These are phyloP conservation scores for Autographa gamma DNA, from an alignment of 2,888 invertebrate species.

Conservation along the genomic window DNA sequence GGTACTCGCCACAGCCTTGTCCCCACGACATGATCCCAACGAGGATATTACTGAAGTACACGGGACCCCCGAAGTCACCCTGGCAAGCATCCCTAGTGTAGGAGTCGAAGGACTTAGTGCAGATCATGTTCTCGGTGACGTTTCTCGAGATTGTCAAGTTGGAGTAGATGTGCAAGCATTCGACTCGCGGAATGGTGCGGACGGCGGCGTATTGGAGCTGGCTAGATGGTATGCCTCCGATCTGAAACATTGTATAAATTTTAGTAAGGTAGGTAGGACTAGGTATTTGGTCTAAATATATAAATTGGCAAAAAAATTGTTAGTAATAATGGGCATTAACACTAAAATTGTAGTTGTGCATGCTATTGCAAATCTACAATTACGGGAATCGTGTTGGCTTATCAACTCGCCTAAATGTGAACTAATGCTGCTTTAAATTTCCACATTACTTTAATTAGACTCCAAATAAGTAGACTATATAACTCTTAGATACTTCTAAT, in stretches of 20 bases:
- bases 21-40: slow-evolving; percentile 85
- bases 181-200: slow-evolving; percentile 25
- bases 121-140: slow-evolving; percentile 67
- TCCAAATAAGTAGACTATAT: too few relatives aligned
- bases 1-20: slow-evolving; percentile 79
- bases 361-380: too few relatives aligned
- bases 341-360: too few relatives aligned
- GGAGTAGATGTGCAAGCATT: slow-evolving; percentile 46
- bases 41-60: slow-evolving; percentile 71
- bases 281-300: too few relatives aligned
- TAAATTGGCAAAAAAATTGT: too few relatives aligned
- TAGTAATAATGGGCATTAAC: too few relatives aligned
- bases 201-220: slow-evolving; percentile 34
- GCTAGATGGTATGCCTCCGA: background rate
- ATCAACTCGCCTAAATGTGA: too few relatives aligned
- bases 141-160: background rate
- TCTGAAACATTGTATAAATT: background rate
- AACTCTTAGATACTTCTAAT: too few relatives aligned
- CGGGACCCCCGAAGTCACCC: slow-evolving; percentile 78
- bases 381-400: too few relatives aligned
- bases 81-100: slow-evolving; percentile 62
- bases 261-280: too few relatives aligned
- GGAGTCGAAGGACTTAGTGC: slow-evolving; percentile 63
- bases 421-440: too few relatives aligned
- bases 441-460: too few relatives aligned